Evolutionary conservation across 2,888 invertebrate species (phyloP).

Genomic region (Theretra japonica): DNA sequence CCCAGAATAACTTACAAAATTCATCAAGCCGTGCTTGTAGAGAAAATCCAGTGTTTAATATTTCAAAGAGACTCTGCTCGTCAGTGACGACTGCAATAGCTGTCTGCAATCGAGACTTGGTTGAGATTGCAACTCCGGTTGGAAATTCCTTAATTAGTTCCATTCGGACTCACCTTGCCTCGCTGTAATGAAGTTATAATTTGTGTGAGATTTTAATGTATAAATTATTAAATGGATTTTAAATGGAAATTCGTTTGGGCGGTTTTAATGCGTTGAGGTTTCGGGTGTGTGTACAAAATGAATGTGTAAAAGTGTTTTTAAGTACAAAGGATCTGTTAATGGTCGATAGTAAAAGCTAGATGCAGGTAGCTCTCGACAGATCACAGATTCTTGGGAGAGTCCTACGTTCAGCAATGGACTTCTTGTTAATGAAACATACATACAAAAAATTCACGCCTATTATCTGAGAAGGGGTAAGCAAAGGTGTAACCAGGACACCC

Average conservation of each 20-base stretch:
- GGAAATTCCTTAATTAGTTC: conserved; percentile 42
- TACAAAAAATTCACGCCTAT: no score
- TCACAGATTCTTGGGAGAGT: no score
- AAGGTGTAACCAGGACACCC: no score
- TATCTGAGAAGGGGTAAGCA: no score
- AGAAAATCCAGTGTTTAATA: neutral
- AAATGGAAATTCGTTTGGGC: neutral
- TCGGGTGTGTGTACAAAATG: no score
- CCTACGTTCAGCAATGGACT: no score
- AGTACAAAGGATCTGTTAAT: no score
- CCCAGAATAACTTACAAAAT: neutral
- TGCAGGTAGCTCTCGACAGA: no score
- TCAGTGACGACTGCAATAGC: conserved; percentile 16
- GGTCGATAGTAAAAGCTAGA: no score
- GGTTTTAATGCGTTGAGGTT: no score
- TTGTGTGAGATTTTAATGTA: neutral
- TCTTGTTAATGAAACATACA: no score
- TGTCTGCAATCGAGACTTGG: conserved; percentile 15
- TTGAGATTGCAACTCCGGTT: conserved; percentile 42
- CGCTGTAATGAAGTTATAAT: conserved; percentile 4
- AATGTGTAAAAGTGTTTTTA: no score
- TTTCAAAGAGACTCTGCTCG: conserved; percentile 4
- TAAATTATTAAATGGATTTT: neutral
- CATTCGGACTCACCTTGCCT: neutral
- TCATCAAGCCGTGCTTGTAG: neutral